Evolutionary conservation across 1,140 invertebrate genomes (phyloP).

Genomic region (Eulimnadia texana): DNA sequence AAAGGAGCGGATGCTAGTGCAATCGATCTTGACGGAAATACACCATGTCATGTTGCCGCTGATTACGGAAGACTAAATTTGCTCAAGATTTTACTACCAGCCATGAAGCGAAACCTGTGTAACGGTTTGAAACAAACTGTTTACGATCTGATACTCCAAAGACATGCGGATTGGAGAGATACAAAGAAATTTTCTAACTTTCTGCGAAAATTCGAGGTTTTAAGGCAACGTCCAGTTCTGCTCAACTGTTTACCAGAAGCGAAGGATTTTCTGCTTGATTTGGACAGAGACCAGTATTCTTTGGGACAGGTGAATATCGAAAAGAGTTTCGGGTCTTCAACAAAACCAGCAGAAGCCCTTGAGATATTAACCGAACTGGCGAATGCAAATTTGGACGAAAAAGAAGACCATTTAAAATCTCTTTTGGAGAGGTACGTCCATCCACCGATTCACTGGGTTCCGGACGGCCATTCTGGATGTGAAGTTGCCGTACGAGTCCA

Average conservation of each 20-base stretch:
- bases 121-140: neutral
- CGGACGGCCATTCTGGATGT: neutral
- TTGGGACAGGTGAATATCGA: too few relatives aligned
- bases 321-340: neutral
- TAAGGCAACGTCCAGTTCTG: neutral
- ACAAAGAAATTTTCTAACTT: too few relatives aligned
- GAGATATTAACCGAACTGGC: too few relatives aligned
- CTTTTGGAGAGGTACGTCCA: neutral
- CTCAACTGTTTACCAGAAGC: neutral
- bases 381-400: too few relatives aligned
- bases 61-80: neutral
- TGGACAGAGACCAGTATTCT: too few relatives aligned
- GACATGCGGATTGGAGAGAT: neutral
- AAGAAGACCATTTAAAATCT: neutral
- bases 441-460: neutral
- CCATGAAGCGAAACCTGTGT: neutral
- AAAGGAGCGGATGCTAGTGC: neutral
- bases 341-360: neutral
- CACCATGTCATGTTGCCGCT: neutral
- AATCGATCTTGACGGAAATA: neutral
- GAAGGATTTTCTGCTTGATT: too few relatives aligned
- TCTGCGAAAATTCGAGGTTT: too few relatives aligned
- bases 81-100: neutral
- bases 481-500: neutral
- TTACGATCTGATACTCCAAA: neutral